These are phyloP conservation scores for Corythornis vintsioides DNA, from an alignment of 2,113 vertebrate species.

Conservation along the genomic window DNA sequence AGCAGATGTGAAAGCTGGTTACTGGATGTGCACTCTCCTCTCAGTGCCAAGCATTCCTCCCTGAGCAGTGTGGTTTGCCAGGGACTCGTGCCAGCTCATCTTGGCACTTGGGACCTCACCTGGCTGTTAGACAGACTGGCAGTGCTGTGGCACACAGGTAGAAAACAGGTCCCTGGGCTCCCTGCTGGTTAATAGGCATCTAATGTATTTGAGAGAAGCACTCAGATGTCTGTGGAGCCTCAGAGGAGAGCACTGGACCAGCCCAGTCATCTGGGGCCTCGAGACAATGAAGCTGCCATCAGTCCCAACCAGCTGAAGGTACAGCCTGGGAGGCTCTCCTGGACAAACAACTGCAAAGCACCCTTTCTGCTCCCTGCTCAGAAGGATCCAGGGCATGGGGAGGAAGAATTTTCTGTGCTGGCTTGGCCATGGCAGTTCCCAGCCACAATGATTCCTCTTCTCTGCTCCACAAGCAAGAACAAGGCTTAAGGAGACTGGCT, in stretches of 20 bases:
- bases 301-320: background rate
- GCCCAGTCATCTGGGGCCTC: background rate
- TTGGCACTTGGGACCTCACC: background rate
- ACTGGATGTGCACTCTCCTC: background rate
- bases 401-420: background rate
- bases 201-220: background rate
- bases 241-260: background rate
- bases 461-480: background rate
- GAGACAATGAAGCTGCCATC: fast-evolving
- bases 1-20: background rate
- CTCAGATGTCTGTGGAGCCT: background rate
- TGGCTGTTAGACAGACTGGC: background rate
- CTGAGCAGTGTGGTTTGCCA: background rate
- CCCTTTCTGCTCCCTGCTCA: background rate
- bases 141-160: background rate
- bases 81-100: background rate
- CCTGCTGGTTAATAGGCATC: background rate
- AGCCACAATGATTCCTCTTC: background rate
- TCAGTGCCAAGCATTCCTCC: background rate
- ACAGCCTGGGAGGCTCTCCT: background rate
- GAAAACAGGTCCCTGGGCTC: background rate
- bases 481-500: background rate
- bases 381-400: fast-evolving
- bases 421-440: background rate
- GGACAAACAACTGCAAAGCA: background rate